A percentile compares a stretch with the other conserved stretches of the same genome.
phyloP scores from a whole-genome alignment of 2,113 vertebrate genomes.

The Rhynchomys soricoides region DNA sequence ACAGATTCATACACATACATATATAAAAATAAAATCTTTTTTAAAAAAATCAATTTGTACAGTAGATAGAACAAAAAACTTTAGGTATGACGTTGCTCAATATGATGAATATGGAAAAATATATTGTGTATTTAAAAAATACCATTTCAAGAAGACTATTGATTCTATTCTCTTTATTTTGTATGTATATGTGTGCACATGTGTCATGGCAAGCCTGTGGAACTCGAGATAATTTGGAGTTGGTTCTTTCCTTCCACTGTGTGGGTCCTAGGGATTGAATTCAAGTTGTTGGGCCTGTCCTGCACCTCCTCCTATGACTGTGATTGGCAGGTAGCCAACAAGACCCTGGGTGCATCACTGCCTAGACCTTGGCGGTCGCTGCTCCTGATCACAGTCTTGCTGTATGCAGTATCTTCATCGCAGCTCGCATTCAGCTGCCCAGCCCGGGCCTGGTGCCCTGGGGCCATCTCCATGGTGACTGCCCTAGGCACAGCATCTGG shows the following conservation, averaged over 20 bases:
- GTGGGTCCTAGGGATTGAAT: too few relatives aligned
- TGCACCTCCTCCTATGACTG: too few relatives aligned
- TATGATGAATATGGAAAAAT: not conserved
- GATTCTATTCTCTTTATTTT: not conserved
- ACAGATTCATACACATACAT: not conserved
- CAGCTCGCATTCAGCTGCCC: too few relatives aligned
- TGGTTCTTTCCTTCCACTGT: accelerated
- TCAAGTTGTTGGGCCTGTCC: too few relatives aligned
- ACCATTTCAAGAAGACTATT: not conserved
- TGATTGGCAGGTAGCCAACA: too few relatives aligned
- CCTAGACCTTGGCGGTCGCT: too few relatives aligned
- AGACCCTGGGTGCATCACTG: too few relatives aligned
- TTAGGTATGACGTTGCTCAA: not conserved
- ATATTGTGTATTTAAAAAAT: not conserved
- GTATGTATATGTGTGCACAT: not conserved
- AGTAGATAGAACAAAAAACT: not conserved
- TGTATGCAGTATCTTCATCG: too few relatives aligned
- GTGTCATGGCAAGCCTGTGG: not conserved
- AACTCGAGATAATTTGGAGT: not conserved
- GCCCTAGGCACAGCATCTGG: too few relatives aligned
- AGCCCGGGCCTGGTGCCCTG: too few relatives aligned
- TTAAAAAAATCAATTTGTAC: not conserved
- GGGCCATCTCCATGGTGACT: too few relatives aligned
- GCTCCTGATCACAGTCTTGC: too few relatives aligned
- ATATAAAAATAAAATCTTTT: not conserved